phyloP scores from a whole-genome alignment of 2,888 invertebrate species.

The Leucophenga maculata region DNA sequence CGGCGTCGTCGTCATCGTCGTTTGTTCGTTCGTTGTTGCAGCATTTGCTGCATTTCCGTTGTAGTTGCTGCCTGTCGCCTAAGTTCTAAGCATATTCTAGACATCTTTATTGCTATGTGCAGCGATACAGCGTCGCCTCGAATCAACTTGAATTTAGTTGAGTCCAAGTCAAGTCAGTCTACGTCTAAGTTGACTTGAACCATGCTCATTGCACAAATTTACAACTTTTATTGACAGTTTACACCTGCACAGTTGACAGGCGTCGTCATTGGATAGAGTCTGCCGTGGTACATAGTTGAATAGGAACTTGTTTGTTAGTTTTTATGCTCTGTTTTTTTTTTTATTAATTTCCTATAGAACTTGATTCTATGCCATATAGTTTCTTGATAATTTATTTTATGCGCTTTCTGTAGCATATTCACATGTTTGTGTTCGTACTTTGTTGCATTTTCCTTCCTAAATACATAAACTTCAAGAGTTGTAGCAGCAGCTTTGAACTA shows the following conservation, averaged over 20 bases:
- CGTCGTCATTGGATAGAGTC: slow-evolving; percentile 38
- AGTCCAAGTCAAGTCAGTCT: slow-evolving; percentile 8
- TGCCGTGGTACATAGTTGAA: neutral
- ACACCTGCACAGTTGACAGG: slow-evolving; percentile 64
- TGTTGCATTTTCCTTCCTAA: slow-evolving; percentile 57
- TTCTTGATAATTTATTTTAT: slow-evolving; percentile 32
- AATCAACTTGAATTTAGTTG: neutral
- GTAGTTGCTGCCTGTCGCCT: neutral
- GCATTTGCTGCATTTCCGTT: slow-evolving; percentile 49
- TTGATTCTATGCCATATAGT: slow-evolving; percentile 11
- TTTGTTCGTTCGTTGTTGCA: slow-evolving; percentile 37
- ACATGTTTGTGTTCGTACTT: neutral
- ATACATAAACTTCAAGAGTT: slow-evolving; percentile 45
- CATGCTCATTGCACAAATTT: slow-evolving; percentile 34
- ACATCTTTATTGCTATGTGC: no score
- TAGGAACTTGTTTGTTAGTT: neutral
- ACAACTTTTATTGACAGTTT: slow-evolving; percentile 60
- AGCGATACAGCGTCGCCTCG: neutral
- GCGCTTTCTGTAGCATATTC: neutral
- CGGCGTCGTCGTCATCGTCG: no score
- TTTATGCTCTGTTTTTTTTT: neutral
- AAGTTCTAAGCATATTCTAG: neutral
- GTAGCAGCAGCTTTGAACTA: no score
- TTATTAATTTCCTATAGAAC: neutral
- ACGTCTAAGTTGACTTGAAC: neutral